Evolutionary conservation across 2,888 invertebrate species (phyloP).

Genomic region (Synergus laeviventris): DNA sequence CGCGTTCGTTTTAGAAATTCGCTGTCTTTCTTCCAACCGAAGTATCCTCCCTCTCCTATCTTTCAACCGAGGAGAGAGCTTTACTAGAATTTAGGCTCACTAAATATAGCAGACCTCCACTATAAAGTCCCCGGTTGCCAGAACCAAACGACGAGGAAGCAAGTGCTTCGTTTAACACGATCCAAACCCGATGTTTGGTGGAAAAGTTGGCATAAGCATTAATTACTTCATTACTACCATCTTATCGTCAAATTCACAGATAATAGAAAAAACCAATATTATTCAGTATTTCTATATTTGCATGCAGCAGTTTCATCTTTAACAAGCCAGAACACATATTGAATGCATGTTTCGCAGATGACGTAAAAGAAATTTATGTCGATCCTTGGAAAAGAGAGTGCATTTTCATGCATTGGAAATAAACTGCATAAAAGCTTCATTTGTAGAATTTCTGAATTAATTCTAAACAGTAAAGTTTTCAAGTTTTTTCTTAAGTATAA

Average conservation of each 20-base stretch:
- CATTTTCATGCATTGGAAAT: not conserved
- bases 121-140: conserved; percentile 66
- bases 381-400: not conserved
- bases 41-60: not conserved
- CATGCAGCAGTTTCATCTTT: too few relatives aligned
- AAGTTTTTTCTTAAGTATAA: too few relatives aligned
- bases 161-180: conserved; percentile 39
- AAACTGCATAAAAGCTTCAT: not conserved
- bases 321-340: not conserved
- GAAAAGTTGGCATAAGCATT: conserved; percentile 17
- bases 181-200: conserved; percentile 28
- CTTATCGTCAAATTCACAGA: not conserved
- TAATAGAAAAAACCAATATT: too few relatives aligned
- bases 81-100: conserved; percentile 66
- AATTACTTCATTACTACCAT: not conserved
- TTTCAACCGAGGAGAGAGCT: conserved; percentile 25
- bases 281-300: too few relatives aligned
- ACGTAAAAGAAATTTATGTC: not conserved
- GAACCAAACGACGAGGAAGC: conserved; percentile 49
- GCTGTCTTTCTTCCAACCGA: conserved; percentile 22
- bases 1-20: conserved; percentile 3
- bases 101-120: conserved; percentile 72
- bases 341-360: not conserved
- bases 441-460: too few relatives aligned
- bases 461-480: not conserved